phyloP scores from a whole-genome alignment of 2,888 invertebrate genomes.

The Steinernema hermaphroditum region DNA sequence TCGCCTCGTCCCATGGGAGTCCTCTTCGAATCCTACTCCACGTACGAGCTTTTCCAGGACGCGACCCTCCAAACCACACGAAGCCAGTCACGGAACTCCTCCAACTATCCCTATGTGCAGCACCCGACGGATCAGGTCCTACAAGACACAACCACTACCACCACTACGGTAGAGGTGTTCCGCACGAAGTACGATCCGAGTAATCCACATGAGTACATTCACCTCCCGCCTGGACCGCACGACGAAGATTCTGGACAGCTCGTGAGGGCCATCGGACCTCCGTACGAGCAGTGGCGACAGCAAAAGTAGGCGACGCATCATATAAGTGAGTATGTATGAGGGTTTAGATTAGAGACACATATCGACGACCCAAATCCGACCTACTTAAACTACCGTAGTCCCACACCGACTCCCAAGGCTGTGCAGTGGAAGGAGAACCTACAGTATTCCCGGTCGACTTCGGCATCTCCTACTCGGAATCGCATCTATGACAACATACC shows the following conservation, averaged over 20 bases:
- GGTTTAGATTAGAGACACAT: neutral
- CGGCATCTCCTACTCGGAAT: neutral
- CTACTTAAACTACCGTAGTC: slow-evolving; percentile 12
- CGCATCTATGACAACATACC: neutral
- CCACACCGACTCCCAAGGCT: slow-evolving; percentile 11
- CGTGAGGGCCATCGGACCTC: slow-evolving; percentile 37
- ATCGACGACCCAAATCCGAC: neutral
- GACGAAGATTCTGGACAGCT: slow-evolving; percentile 33
- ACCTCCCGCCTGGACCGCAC: slow-evolving; percentile 41
- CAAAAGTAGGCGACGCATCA: neutral
- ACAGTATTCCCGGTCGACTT: neutral
- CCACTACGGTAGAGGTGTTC: slow-evolving; percentile 46
- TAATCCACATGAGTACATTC: slow-evolving; percentile 40
- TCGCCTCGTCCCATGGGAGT: slow-evolving; percentile 1
- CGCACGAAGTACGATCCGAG: slow-evolving; percentile 35
- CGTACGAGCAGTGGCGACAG: slow-evolving; percentile 53
- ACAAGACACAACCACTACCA: slow-evolving; percentile 45
- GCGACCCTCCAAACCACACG: neutral
- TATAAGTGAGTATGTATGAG: too few relatives aligned
- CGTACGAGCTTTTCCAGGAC: slow-evolving; percentile 4
- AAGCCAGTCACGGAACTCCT: neutral
- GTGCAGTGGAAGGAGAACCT: slow-evolving; percentile 17
- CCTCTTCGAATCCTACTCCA: slow-evolving; percentile 8
- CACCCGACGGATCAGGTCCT: slow-evolving; percentile 33
- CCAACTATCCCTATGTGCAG: slow-evolving; percentile 28